Percentiles rank a stretch among this genome's conserved stretches.
Conservation (phyloP, 2,888 invertebrate species). For the Agrypnus murinus region DNA sequence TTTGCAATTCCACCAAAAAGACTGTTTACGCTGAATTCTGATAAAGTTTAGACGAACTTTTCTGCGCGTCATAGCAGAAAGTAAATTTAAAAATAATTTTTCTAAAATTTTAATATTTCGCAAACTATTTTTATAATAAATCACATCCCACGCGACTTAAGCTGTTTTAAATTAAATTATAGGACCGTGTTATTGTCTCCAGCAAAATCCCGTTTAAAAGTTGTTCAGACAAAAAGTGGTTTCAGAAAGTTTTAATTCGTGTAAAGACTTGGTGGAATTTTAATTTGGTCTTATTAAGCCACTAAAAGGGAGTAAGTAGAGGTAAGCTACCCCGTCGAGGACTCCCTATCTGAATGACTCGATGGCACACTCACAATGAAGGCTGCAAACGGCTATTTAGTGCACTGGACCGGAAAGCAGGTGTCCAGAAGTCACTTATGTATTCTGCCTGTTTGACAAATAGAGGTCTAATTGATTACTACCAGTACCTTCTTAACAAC, state of each 20-base stretch:
- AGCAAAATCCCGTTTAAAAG: too few species aligned
- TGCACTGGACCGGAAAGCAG: slow-evolving; percentile 70
- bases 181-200: too few species aligned
- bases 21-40: neutral
- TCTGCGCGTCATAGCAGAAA: too few species aligned
- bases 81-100: neutral
- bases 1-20: slow-evolving; percentile 50
- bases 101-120: neutral
- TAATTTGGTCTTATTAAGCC: slow-evolving; percentile 48
- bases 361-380: slow-evolving; percentile 68
- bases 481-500: slow-evolving; percentile 33
- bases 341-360: slow-evolving; percentile 63
- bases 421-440: slow-evolving; percentile 70
- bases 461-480: slow-evolving; percentile 65
- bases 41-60: too few species aligned
- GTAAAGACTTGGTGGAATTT: slow-evolving; percentile 49
- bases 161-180: too few species aligned
- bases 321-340: slow-evolving; percentile 60
- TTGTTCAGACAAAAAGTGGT: too few species aligned
- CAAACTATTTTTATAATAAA: neutral
- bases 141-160: neutral
- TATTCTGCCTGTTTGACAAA: slow-evolving; percentile 65
- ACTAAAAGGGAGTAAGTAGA: slow-evolving; percentile 57
- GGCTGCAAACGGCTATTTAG: slow-evolving; percentile 69
- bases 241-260: too few species aligned